phyloP scores from a whole-genome alignment of 2,797 vertebrate genomes.

The Siniperca undulata region DNA sequence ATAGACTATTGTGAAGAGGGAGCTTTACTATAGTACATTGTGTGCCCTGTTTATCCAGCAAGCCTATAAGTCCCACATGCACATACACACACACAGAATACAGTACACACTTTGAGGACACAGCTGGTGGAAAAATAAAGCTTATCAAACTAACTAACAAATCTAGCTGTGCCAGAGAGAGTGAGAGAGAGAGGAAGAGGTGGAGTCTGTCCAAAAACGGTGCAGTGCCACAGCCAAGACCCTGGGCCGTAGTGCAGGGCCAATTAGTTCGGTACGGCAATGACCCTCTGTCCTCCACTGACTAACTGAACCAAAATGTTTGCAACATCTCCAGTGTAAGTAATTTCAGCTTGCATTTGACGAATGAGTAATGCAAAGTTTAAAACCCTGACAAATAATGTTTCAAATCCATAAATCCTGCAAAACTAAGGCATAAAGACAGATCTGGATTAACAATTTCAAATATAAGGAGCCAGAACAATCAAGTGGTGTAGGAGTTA shows the following conservation, averaged over 20 bases:
- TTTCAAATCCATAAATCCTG: conserved; percentile 29
- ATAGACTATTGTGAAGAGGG: conserved; percentile 34
- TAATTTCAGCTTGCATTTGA: conserved; percentile 4
- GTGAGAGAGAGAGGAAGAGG: conserved; percentile 1
- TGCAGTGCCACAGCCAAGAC: conserved; percentile 25
- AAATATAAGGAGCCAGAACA: conserved; percentile 12
- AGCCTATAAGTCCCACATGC: conserved; percentile 29
- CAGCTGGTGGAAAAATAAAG: conserved; percentile 58
- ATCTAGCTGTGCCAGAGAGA: conserved; percentile 21
- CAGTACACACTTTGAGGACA: conserved; percentile 49
- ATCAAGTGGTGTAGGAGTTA: neutral
- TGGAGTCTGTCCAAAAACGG: conserved; percentile 33
- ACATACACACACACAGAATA: conserved; percentile 40
- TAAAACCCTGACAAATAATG: neutral
- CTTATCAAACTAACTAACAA: conserved; percentile 49
- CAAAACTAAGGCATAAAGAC: neutral
- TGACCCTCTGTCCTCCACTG: conserved; percentile 27
- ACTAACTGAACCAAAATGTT: conserved; percentile 5
- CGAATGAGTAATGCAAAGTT: conserved; percentile 1
- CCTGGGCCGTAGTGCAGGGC: neutral
- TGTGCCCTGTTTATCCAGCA: conserved; percentile 53
- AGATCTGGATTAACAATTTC: neutral
- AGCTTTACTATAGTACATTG: conserved; percentile 33
- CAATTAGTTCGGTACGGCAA: conserved; percentile 9
- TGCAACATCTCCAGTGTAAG: neutral